Evolutionary conservation across 2,888 invertebrate genomes (phyloP).

Genomic region (Electrophaes corylata): DNA sequence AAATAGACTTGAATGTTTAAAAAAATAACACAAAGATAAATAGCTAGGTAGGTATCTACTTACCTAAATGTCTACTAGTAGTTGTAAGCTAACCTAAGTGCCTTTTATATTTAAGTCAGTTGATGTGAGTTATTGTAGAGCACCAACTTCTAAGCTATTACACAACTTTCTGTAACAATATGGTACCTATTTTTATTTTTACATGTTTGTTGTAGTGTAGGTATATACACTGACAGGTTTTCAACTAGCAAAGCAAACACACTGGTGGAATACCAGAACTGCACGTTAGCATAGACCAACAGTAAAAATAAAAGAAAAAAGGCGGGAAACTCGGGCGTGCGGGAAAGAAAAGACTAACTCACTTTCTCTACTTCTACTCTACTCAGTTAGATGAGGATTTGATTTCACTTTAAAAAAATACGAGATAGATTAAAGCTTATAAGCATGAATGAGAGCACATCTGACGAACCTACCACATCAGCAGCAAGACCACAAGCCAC

Average conservation of each 20-base stretch:
- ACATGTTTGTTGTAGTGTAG: no score
- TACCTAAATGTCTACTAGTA: constrained; percentile 5
- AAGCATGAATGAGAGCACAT: constrained; percentile 42
- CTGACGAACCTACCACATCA: constrained; percentile 40
- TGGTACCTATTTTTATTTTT: background rate
- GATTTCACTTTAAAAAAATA: no score
- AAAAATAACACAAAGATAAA: no score
- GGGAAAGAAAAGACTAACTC: no score
- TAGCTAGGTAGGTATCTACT: no score
- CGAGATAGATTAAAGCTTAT: no score
- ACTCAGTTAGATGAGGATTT: no score
- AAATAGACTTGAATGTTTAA: no score
- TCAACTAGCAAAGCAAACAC: background rate
- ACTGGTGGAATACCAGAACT: background rate
- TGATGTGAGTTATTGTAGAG: constrained; percentile 6
- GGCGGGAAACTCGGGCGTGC: no score
- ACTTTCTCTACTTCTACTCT: no score
- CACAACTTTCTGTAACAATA: background rate
- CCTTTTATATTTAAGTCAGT: constrained; percentile 19
- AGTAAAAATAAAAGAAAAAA: background rate
- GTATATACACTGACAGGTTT: background rate
- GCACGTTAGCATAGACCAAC: background rate
- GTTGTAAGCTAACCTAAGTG: constrained; percentile 21
- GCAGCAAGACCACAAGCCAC: constrained; percentile 28
- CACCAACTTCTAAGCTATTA: constrained; percentile 16